Evolutionary conservation across 1,140 invertebrate genomes (phyloP).

Genomic region (Bombus vancouverensis): DNA sequence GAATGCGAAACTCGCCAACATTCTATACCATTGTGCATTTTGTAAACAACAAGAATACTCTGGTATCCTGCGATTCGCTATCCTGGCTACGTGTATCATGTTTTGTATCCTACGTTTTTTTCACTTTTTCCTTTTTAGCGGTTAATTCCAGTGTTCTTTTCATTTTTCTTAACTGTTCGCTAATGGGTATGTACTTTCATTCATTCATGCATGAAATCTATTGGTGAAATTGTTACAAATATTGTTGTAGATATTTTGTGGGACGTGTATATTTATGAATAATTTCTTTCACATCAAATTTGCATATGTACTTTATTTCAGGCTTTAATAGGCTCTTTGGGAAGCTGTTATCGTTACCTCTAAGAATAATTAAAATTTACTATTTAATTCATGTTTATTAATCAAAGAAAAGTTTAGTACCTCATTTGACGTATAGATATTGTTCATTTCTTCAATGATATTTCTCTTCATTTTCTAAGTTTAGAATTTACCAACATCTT

Average conservation of each 20-base stretch:
- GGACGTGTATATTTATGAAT: not conserved
- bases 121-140: not conserved
- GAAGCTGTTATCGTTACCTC: no score
- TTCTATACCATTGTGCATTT: not conserved
- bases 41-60: not conserved
- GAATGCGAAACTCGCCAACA: not conserved
- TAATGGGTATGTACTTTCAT: no score
- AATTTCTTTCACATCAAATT: not conserved
- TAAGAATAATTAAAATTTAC: no score
- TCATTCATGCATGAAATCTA: no score
- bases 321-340: not conserved
- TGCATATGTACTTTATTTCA: no score
- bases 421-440: no score
- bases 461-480: not conserved
- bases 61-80: not conserved
- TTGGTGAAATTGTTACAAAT: no score
- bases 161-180: no score
- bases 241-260: not conserved
- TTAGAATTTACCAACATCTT: not conserved
- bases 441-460: not conserved
- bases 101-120: not conserved
- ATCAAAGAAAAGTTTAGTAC: no score
- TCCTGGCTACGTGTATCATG: not conserved
- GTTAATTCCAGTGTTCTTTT: not conserved
- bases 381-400: no score